Conservation (phyloP, 2,797 vertebrate species). For the Sardinella longiceps region DNA sequence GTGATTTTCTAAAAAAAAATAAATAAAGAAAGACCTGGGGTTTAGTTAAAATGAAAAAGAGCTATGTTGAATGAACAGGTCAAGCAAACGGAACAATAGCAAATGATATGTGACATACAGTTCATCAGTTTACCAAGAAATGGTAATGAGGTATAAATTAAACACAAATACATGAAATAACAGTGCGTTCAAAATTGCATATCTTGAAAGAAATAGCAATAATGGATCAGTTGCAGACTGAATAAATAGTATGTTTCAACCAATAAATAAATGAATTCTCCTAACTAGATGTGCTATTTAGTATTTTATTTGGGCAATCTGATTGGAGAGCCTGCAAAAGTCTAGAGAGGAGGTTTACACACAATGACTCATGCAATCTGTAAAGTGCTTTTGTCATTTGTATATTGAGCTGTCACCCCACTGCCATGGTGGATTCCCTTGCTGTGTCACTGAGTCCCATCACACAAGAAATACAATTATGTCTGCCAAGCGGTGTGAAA, state of each 20-base stretch:
- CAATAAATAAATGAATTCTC: constrained; percentile 11
- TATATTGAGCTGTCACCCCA: constrained; percentile 7
- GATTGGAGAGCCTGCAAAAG: not conserved
- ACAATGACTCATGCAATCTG: not conserved
- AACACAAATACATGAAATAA: not conserved
- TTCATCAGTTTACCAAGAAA: not conserved
- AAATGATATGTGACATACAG: not conserved
- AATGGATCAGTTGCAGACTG: not conserved
- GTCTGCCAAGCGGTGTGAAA: constrained; percentile 5
- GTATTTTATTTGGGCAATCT: not conserved
- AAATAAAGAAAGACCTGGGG: not conserved
- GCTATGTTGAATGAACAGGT: not conserved
- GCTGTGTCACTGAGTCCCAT: not conserved
- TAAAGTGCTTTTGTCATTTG: constrained; percentile 14
- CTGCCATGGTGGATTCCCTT: not conserved
- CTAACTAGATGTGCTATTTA: not conserved
- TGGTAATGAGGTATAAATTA: not conserved
- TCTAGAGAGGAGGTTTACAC: not conserved
- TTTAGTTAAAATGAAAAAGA: not conserved
- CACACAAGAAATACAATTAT: not conserved
- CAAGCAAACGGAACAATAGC: not conserved
- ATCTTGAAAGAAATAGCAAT: not conserved
- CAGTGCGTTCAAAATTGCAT: not conserved
- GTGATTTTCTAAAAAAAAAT: not conserved
- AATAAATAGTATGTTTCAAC: not conserved